Conservation (phyloP, 1,140 invertebrate genomes). For the Cotesia typhae region DNA sequence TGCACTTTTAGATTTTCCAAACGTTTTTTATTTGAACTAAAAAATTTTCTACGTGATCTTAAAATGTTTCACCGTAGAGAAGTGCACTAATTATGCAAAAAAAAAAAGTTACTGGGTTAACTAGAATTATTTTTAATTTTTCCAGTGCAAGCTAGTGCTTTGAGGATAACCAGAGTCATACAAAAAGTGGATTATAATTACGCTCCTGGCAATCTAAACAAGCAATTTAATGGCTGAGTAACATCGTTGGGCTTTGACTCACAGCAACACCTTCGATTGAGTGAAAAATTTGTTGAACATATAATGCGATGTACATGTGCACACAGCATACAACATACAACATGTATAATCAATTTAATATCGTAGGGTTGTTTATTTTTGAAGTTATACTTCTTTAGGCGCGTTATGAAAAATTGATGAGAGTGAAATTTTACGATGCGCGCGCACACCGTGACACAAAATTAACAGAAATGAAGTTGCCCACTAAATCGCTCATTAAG, state of each 20-base stretch:
- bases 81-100: too few relatives aligned
- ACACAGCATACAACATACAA: neutral
- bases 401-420: too few relatives aligned
- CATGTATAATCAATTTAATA: neutral
- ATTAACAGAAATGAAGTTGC: too few relatives aligned
- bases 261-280: conserved; percentile 18
- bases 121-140: neutral
- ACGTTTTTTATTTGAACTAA: too few relatives aligned
- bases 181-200: conserved; percentile 13
- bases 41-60: too few relatives aligned
- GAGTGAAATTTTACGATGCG: too few relatives aligned
- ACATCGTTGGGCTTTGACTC: conserved; percentile 24
- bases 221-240: conserved; percentile 35
- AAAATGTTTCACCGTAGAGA: too few relatives aligned
- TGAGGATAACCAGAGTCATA: neutral
- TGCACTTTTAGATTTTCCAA: too few relatives aligned
- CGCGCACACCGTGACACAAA: too few relatives aligned
- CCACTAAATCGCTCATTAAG: too few relatives aligned
- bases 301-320: neutral
- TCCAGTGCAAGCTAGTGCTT: conserved; percentile 7
- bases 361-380: neutral
- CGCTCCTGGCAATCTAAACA: conserved; percentile 13
- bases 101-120: too few relatives aligned
- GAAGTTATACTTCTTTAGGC: too few relatives aligned
- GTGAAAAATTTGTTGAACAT: conserved; percentile 24